Conservation (phyloP, 2,888 invertebrate genomes). For the Ryuthela nishihirai region DNA sequence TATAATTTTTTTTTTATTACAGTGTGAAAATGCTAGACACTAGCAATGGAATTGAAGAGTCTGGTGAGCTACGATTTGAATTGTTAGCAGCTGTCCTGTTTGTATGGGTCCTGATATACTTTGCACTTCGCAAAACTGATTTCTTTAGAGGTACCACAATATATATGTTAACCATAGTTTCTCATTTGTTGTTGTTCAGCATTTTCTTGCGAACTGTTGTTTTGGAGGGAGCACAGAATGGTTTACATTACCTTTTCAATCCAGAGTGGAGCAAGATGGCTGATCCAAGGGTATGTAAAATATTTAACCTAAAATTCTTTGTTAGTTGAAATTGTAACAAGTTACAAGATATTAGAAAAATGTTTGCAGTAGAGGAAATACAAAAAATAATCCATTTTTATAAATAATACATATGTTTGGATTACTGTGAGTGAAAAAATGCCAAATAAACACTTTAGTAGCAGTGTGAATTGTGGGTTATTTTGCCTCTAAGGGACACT, state of each 20-base stretch:
- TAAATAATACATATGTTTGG: too few relatives aligned
- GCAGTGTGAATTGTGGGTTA: too few relatives aligned
- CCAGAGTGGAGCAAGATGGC: conserved; percentile 77
- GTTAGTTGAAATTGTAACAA: neutral
- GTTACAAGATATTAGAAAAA: too few relatives aligned
- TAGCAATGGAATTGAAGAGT: conserved; percentile 76
- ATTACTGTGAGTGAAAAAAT: too few relatives aligned
- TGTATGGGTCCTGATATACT: conserved; percentile 91
- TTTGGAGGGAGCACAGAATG: conserved; percentile 79
- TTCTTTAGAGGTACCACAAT: conserved; percentile 60
- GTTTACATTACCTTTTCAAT: conserved; percentile 78
- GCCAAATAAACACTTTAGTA: too few relatives aligned
- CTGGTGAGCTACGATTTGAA: conserved; percentile 79
- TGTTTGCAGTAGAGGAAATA: too few relatives aligned
- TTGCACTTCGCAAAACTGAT: conserved; percentile 79
- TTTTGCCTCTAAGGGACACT: too few relatives aligned
- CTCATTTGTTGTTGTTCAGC: conserved; percentile 79
- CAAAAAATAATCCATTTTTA: too few relatives aligned
- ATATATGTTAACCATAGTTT: conserved; percentile 88
- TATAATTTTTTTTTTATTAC: conserved; percentile 41
- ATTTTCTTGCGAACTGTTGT: conserved; percentile 83
- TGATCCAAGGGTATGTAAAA: conserved; percentile 76
- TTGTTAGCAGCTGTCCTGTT: conserved; percentile 80
- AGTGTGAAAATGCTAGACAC: conserved; percentile 82
- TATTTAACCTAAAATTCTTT: neutral